A percentile compares a stretch with the other conserved stretches of the same genome.
These are phyloP conservation scores for Propithecus perrieri DNA, from an alignment of 2,797 vertebrate genomes.

Conservation along the genomic window DNA sequence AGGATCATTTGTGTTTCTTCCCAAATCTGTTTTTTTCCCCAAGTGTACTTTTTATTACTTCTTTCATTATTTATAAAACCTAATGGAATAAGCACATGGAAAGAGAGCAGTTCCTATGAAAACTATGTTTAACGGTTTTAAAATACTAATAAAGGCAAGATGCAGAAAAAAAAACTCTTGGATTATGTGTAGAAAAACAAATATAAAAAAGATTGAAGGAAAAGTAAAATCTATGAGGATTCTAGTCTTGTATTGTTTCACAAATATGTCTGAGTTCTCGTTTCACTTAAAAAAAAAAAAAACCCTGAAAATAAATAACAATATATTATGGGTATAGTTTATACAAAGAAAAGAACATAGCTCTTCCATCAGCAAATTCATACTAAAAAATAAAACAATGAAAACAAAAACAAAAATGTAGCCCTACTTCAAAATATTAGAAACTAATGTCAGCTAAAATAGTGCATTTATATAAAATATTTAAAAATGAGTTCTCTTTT, in stretches of 20 bases:
- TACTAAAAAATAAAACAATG: not conserved
- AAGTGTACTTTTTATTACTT: slow-evolving; percentile 25
- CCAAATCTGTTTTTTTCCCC: not conserved
- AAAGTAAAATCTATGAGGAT: not conserved
- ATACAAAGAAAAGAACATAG: not conserved
- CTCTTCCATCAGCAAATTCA: not conserved
- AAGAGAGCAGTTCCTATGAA: not conserved
- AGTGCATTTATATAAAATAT: not conserved
- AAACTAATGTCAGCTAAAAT: not conserved
- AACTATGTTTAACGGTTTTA: slow-evolving; percentile 37
- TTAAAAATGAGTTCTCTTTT: not conserved
- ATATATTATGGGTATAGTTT: not conserved
- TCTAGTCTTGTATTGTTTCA: not conserved
- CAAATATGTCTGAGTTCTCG: not conserved
- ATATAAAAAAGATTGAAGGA: not conserved
- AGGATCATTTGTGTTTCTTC: not conserved
- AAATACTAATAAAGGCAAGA: slow-evolving; percentile 35
- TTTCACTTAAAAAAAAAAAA: slow-evolving; percentile 35
- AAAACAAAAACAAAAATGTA: not conserved
- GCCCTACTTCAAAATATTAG: not conserved
- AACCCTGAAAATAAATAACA: not conserved
- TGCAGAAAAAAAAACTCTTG: not conserved
- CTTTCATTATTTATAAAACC: slow-evolving; percentile 52
- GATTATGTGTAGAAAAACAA: not conserved
- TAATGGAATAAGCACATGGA: not conserved